Conservation (phyloP, 2,888 invertebrate genomes). For the Subacronicta megacephala region DNA sequence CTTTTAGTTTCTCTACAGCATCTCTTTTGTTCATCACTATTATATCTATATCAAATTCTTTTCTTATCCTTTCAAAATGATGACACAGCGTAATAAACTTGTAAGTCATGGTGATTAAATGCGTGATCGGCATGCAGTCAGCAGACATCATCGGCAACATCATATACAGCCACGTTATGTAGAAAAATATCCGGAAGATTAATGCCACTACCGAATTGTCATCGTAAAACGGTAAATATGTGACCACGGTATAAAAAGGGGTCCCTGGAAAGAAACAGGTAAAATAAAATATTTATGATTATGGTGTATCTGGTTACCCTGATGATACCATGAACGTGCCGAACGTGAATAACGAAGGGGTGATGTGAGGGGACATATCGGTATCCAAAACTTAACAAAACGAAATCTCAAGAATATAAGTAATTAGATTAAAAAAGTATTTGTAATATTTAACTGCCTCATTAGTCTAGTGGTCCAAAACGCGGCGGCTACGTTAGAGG, state of each 20-base stretch:
- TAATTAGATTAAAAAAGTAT: too few relatives aligned
- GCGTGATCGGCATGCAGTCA: conserved; percentile 81
- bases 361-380: conserved; percentile 10
- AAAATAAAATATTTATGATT: conserved; percentile 46
- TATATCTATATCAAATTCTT: conserved; percentile 68
- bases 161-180: conserved; percentile 81
- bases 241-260: conserved; percentile 84
- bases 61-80: conserved; percentile 72
- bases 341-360: conserved; percentile 43
- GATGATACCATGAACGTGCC: conserved; percentile 43
- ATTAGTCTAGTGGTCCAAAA: too few relatives aligned
- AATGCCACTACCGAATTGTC: conserved; percentile 70
- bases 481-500: too few relatives aligned
- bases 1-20: conserved; percentile 69
- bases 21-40: conserved; percentile 57
- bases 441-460: too few relatives aligned
- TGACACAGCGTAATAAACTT: conserved; percentile 79
- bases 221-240: conserved; percentile 77
- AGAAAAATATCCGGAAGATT: conserved; percentile 76
- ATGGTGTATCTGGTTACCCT: conserved; percentile 34
- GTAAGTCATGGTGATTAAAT: conserved; percentile 74
- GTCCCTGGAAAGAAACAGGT: conserved; percentile 64
- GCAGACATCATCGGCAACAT: conserved; percentile 85
- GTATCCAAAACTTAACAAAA: conserved; percentile 20
- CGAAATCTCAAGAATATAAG: not conserved